Evolutionary conservation across 2,888 invertebrate species (phyloP), one percentile per base, ranked within the genome.

Genomic region (Drosophila tanythrix): DNA sequence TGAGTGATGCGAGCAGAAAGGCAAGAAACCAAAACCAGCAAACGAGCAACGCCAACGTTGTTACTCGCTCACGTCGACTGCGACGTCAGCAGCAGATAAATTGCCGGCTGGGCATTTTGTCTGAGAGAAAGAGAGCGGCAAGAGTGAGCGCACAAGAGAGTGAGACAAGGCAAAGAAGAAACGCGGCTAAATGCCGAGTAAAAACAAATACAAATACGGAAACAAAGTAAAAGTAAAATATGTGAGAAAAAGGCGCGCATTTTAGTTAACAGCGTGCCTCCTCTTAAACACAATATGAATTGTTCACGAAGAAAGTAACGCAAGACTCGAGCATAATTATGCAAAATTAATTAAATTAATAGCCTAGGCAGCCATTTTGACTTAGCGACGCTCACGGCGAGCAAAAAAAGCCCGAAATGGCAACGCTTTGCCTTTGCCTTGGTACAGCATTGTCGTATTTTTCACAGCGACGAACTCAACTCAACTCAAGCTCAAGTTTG

Each of bases 171-270:
- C 43, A 79, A 78, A 82, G 82, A 58, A 68, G 70, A 79, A 69
- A 69, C 51, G 63, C 79, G 46, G 89, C 68, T 83, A 83, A 83
- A 87, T 71, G 74, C 56, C 66, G 71, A 74, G 88, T 88, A 88
- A 90, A 85, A 85, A 85, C 90, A 90, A 85, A 84, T 90, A 83
- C 85, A 89, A 83, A 85, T 64, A 76, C 65, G 65, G 77, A 76
- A 81, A 81, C 72, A 80, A 76, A 67, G 66, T 73, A 65, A 80
- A 83, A 69, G 66, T 78, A 65, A 72, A 82, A 72, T 82, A 63
- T 69, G 71, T 69, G 65, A 46, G 25, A 48, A 64, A 88, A 83
- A 80, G 50, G 83, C 83, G 83, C 90, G 90, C 73, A 61, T 67
- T 82, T 79, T n/a, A 1, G 25, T 3, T 36, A 57, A 63, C 38